Percentiles rank a stretch among this genome's conserved stretches.
Conservation (phyloP, 2,888 invertebrate genomes). For the Slavum lentiscoides region DNA sequence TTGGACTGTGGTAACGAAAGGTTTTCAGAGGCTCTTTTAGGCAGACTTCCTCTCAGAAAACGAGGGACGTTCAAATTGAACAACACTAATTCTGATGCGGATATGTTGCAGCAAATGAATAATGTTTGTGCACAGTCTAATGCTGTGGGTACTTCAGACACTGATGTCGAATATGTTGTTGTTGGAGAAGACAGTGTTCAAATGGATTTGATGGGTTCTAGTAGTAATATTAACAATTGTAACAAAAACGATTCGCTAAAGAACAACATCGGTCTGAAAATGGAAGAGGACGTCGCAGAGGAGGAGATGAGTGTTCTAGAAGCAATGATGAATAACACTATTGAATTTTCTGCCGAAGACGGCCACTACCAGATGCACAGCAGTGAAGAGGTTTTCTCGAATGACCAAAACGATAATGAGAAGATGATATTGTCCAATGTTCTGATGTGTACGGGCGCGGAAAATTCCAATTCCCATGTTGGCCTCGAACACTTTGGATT, state of each 20-base stretch:
- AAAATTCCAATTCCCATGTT: conserved; percentile 43
- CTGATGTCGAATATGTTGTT: conserved; percentile 46
- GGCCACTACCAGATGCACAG: conserved; percentile 41
- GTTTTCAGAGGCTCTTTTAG: conserved; percentile 46
- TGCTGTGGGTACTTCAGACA: conserved; percentile 20
- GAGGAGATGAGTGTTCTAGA: conserved; percentile 48
- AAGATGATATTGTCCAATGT: conserved; percentile 54
- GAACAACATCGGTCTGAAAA: conserved; percentile 6
- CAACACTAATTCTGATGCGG: conserved; percentile 22
- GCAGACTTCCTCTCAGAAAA: conserved; percentile 36
- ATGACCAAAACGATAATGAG: conserved; percentile 47
- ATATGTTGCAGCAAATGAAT: conserved; percentile 41
- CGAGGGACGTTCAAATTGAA: conserved; percentile 48
- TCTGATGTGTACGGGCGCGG: conserved; percentile 50
- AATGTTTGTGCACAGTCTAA: conserved; percentile 21
- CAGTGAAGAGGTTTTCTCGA: conserved; percentile 47
- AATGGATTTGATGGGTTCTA: conserved; percentile 37
- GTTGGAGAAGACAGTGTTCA: conserved; percentile 44
- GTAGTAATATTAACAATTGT: neutral
- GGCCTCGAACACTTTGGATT: conserved; percentile 46
- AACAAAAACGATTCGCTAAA: conserved; percentile 24
- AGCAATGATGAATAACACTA: conserved; percentile 50
- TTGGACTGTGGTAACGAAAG: conserved; percentile 47
- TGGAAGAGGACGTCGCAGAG: conserved; percentile 32
- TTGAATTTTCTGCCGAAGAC: conserved; percentile 44